Conservation (phyloP, 2,797 vertebrate species). For the Enteromius afrohamiltoni region DNA sequence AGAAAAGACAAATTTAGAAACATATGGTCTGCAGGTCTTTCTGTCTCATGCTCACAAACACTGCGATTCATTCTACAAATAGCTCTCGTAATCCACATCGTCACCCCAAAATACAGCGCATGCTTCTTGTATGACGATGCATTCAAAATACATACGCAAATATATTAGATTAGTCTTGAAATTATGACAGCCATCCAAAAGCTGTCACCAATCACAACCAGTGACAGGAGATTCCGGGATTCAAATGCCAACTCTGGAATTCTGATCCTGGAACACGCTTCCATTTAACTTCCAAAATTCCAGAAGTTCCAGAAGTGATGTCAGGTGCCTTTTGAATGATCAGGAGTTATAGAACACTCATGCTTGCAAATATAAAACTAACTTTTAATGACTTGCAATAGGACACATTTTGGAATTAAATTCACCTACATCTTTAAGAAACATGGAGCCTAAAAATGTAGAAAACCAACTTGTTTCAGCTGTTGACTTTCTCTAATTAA, state of each 20-base stretch:
- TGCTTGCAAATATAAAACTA: background rate
- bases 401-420: background rate
- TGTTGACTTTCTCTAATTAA: background rate
- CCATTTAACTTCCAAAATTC: background rate
- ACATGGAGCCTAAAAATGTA: background rate
- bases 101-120: background rate
- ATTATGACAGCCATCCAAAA: background rate
- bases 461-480: background rate
- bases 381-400: background rate
- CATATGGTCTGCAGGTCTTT: too few relatives aligned
- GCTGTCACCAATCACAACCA: background rate
- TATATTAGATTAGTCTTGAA: background rate
- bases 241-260: slow-evolving; percentile 25
- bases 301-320: slow-evolving; percentile 1
- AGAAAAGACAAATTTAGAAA: background rate
- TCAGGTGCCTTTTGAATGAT: slow-evolving; percentile 1
- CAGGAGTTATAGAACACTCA: background rate
- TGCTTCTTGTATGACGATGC: background rate
- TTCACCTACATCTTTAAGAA: background rate
- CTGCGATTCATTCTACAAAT: background rate
- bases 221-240: background rate
- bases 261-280: slow-evolving; percentile 9
- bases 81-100: background rate
- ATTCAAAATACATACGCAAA: background rate
- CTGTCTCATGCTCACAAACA: background rate